phyloP scores from a whole-genome alignment of 2,113 vertebrate genomes.

The Diadophis punctatus region DNA sequence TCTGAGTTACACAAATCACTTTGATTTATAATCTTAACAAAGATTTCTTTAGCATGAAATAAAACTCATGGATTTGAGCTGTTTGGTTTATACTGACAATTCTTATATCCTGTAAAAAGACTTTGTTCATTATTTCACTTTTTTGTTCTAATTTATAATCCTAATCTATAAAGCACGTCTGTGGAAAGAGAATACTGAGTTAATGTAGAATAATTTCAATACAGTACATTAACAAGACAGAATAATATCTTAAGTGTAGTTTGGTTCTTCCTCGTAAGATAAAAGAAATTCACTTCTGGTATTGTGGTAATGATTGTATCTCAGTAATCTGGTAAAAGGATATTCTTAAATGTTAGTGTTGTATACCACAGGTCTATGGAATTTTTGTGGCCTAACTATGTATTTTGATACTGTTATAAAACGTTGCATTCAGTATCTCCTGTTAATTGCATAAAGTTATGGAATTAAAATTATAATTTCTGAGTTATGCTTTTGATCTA shows the following conservation, averaged over 20 bases:
- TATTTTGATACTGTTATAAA: constrained; percentile 60
- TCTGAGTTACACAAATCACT: background rate
- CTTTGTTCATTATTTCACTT: background rate
- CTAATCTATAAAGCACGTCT: background rate
- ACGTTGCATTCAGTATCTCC: constrained; percentile 54
- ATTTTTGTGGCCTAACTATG: constrained; percentile 61
- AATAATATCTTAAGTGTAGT: background rate
- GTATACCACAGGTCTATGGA: constrained; percentile 44
- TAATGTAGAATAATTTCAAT: background rate
- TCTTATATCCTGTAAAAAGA: background rate
- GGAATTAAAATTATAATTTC: constrained; percentile 53
- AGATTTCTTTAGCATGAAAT: background rate
- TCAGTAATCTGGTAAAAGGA: constrained; percentile 15
- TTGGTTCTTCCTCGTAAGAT: background rate
- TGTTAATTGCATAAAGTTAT: constrained; percentile 58
- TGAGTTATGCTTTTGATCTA: constrained; percentile 44
- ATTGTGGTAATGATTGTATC: constrained; percentile 15
- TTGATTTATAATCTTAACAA: background rate
- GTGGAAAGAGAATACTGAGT: background rate
- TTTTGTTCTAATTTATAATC: background rate
- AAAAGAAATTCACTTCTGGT: background rate
- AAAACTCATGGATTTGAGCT: background rate
- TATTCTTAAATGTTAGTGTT: constrained; percentile 41
- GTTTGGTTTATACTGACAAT: background rate
- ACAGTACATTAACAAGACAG: background rate